Conservation (phyloP, 2,888 invertebrate species). For the Drosophila fungiperda region DNA sequence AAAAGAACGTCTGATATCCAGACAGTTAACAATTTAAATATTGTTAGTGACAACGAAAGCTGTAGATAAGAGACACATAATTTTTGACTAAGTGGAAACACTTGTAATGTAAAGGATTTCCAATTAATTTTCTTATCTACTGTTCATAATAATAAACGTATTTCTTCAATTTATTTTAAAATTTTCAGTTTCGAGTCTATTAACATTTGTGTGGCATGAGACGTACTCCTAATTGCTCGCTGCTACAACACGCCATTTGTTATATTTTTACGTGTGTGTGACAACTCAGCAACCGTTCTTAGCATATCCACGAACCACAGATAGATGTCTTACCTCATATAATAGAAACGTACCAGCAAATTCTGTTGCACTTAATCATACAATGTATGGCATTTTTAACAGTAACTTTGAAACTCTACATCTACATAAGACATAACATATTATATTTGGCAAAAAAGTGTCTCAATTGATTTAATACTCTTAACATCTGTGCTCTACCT, state of each 20-base stretch:
- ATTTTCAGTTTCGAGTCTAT: background rate
- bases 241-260: slow-evolving; percentile 1
- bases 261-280: background rate
- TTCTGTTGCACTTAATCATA: background rate
- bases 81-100: slow-evolving; percentile 13
- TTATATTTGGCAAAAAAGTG: too few species aligned
- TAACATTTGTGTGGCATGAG: background rate
- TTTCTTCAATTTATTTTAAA: background rate
- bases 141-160: background rate
- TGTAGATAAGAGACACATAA: slow-evolving; percentile 12
- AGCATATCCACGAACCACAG: background rate
- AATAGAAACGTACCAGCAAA: background rate
- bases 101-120: background rate
- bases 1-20: slow-evolving; percentile 31
- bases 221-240: background rate
- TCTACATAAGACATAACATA: too few species aligned
- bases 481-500: too few species aligned
- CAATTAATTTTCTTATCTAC: background rate
- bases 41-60: slow-evolving; percentile 43
- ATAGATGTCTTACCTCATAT: background rate
- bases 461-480: too few species aligned
- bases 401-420: too few species aligned
- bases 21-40: slow-evolving; percentile 39
- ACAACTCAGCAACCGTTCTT: background rate
- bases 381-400: too few species aligned